Conservation (phyloP, 2,888 invertebrate genomes). For the Colostygia pectinataria region DNA sequence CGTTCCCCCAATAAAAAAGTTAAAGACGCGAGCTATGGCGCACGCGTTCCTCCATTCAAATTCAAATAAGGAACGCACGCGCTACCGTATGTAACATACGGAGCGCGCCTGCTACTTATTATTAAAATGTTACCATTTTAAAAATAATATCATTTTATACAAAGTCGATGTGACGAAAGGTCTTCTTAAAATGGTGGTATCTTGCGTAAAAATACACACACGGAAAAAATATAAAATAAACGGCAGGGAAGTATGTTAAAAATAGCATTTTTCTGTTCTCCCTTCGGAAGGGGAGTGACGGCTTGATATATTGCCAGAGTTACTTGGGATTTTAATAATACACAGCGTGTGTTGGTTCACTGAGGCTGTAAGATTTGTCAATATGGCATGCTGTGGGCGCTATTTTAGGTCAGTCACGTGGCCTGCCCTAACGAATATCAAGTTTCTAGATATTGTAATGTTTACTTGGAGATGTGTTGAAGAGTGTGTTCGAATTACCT, state of each 20-base stretch:
- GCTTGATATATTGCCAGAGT: slow-evolving; percentile 78
- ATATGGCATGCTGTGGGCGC: slow-evolving; percentile 74
- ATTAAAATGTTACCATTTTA: slow-evolving; percentile 63
- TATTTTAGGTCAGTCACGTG: slow-evolving; percentile 76
- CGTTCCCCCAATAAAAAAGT: slow-evolving; percentile 70
- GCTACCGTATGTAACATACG: slow-evolving; percentile 63
- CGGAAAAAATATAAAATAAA: slow-evolving; percentile 80
- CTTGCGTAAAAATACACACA: slow-evolving; percentile 69
- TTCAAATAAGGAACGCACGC: slow-evolving; percentile 74
- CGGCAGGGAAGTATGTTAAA: slow-evolving; percentile 78
- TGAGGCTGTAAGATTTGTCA: slow-evolving; percentile 81
- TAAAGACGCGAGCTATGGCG: slow-evolving; percentile 69
- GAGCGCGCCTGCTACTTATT: slow-evolving; percentile 72
- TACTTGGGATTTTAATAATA: slow-evolving; percentile 81
- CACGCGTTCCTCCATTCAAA: slow-evolving; percentile 70
- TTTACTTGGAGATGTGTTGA: slow-evolving; percentile 54
- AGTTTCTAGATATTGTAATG: slow-evolving; percentile 66
- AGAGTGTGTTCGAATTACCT: slow-evolving; percentile 56
- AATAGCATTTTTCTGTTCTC: slow-evolving; percentile 64
- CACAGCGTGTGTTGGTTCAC: slow-evolving; percentile 77
- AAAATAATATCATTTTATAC: slow-evolving; percentile 38
- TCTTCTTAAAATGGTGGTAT: slow-evolving; percentile 48
- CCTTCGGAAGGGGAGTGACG: slow-evolving; percentile 74
- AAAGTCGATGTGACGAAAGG: slow-evolving; percentile 32
- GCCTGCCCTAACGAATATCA: slow-evolving; percentile 51